A percentile compares a stretch with the other conserved stretches of the same genome.
Evolutionary conservation across 2,797 vertebrate genomes (phyloP).

Genomic region (Toxotes lorentzi): DNA sequence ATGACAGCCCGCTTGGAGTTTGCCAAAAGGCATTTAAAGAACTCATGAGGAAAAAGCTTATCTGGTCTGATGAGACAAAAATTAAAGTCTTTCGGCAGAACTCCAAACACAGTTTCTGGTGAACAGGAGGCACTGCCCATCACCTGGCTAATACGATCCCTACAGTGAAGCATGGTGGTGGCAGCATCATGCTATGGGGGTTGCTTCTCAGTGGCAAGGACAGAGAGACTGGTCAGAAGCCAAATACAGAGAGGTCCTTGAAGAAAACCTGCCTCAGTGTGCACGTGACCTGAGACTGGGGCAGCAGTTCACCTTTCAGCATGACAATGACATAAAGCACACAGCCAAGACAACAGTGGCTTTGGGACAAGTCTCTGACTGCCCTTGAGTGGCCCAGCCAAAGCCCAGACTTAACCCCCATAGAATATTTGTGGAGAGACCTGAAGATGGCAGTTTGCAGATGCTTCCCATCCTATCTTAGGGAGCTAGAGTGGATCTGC

Average conservation of each 20-base stretch:
- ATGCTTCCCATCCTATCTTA: background rate
- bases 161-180: background rate
- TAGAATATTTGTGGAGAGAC: background rate
- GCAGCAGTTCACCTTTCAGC: background rate
- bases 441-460: background rate
- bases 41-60: background rate
- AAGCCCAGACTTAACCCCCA: background rate
- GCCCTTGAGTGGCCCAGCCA: background rate
- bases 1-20: background rate
- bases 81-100: background rate
- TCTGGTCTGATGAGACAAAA: slow-evolving; percentile 4
- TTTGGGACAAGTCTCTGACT: background rate
- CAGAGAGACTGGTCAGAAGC: background rate
- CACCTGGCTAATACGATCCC: slow-evolving; percentile 2
- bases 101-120: slow-evolving; percentile 1
- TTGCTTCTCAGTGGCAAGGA: background rate
- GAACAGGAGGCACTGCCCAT: background rate
- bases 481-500: slow-evolving; percentile 1
- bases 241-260: background rate
- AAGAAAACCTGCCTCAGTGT: background rate
- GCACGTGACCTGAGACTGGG: background rate
- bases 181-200: background rate
- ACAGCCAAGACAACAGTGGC: background rate
- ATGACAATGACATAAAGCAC: background rate
- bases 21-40: slow-evolving; percentile 1